phyloP scores from a whole-genome alignment of 2,888 invertebrate genomes.

The Sepioteuthis lessoniana region DNA sequence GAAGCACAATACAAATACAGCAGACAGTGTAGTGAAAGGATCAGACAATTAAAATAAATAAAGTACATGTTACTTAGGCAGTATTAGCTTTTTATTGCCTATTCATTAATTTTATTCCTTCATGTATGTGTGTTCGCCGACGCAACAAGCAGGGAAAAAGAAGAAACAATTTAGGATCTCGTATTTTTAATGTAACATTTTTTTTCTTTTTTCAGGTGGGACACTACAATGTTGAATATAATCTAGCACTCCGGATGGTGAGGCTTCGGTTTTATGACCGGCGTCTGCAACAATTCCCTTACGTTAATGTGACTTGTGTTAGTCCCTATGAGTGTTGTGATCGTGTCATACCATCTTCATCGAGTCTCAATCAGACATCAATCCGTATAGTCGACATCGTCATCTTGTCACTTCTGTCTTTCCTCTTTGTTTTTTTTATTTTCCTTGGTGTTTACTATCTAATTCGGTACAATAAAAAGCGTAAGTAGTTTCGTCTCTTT shows the following conservation, averaged over 20 bases:
- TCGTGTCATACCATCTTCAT: not conserved
- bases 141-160: too few species aligned
- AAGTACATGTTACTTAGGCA: too few species aligned
- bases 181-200: too few species aligned
- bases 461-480: not conserved
- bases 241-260: not conserved
- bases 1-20: too few species aligned
- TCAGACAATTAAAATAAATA: too few species aligned
- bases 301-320: not conserved
- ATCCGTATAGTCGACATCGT: not conserved
- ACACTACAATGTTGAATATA: not conserved
- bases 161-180: too few species aligned
- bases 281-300: not conserved
- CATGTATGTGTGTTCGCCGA: too few species aligned
- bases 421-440: not conserved
- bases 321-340: not conserved
- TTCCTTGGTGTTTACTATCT: not conserved
- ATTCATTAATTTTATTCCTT: too few species aligned
- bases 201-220: not conserved
- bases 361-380: not conserved
- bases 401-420: not conserved
- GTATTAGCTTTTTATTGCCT: too few species aligned
- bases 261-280: not conserved
- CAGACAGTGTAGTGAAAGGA: too few species aligned
- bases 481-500: not conserved